Conservation (phyloP, 1,140 invertebrate genomes). For the Drosophila varians region DNA sequence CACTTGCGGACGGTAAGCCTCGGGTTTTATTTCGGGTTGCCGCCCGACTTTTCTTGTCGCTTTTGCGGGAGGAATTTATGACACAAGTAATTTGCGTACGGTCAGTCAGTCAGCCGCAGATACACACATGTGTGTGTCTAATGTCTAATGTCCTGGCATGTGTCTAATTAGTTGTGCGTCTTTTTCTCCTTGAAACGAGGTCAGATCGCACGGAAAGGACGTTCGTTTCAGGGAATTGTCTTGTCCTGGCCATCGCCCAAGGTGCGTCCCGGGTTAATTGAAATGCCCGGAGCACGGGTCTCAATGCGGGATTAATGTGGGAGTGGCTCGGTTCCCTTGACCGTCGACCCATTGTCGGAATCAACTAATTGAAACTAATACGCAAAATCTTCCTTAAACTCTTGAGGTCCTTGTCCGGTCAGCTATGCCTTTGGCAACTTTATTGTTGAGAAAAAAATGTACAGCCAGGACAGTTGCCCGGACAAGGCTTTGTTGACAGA, state of each 20-base stretch:
- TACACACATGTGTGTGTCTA: conserved; percentile 33
- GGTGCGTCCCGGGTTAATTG: conserved; percentile 78
- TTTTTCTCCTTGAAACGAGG: conserved; percentile 64
- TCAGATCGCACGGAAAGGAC: conserved; percentile 61
- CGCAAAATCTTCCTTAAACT: conserved; percentile 41
- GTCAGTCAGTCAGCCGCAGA: conserved; percentile 48
- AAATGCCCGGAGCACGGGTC: conserved; percentile 61
- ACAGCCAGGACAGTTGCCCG: background rate
- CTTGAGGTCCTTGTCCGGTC: background rate
- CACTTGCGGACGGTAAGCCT: conserved; percentile 68
- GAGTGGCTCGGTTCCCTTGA: conserved; percentile 42
- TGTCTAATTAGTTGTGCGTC: conserved; percentile 82
- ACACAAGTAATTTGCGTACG: conserved; percentile 82
- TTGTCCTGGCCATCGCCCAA: conserved; percentile 49
- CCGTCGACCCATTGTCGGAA: conserved; percentile 51
- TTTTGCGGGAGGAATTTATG: conserved; percentile 64
- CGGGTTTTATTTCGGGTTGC: conserved; percentile 58
- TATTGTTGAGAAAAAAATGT: background rate
- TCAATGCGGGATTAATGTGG: conserved; percentile 53
- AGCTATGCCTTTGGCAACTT: background rate
- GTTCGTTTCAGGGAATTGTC: conserved; percentile 56
- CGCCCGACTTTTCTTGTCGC: conserved; percentile 71
- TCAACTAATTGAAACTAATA: conserved; percentile 69
- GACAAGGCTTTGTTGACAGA: conserved; percentile 59
- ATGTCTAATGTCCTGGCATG: conserved; percentile 66